Conservation (phyloP, 53 echinoderm and acorn worm genomes). For the Antedon mediterranea region DNA sequence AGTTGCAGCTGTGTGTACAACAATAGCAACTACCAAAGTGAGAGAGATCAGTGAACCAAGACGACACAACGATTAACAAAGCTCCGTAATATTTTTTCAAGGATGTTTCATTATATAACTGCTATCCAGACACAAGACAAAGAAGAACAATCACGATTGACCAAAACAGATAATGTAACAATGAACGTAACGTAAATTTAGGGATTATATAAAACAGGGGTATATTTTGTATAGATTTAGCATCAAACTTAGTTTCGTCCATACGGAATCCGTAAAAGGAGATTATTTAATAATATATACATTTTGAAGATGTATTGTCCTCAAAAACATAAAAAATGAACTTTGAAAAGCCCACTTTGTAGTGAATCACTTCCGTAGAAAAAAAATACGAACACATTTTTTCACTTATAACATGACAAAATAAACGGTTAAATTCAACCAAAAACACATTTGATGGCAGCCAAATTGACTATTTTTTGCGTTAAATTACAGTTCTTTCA, state of each 20-base stretch:
- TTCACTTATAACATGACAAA: too few relatives aligned
- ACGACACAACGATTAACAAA: not conserved
- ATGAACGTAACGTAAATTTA: not conserved
- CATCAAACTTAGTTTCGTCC: not conserved
- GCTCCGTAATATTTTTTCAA: not conserved
- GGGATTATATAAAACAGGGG: not conserved
- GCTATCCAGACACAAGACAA: not conserved
- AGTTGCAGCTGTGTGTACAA: not conserved
- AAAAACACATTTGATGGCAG: too few relatives aligned
- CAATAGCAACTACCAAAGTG: not conserved
- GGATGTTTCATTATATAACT: not conserved
- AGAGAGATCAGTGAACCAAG: not conserved
- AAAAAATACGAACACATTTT: too few relatives aligned
- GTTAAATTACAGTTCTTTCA: too few relatives aligned
- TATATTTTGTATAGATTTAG: not conserved
- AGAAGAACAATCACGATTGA: not conserved
- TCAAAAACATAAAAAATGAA: too few relatives aligned
- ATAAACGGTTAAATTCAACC: too few relatives aligned
- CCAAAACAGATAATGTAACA: not conserved
- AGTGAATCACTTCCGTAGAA: too few relatives aligned
- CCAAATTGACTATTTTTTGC: too few relatives aligned
- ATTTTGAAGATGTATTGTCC: too few relatives aligned
- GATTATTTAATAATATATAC: too few relatives aligned
- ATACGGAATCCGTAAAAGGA: not conserved
- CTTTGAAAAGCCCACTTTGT: too few relatives aligned